These are phyloP conservation scores for Aspidiotus destructor DNA, from an alignment of 2,888 invertebrate species.

Conservation along the genomic window DNA sequence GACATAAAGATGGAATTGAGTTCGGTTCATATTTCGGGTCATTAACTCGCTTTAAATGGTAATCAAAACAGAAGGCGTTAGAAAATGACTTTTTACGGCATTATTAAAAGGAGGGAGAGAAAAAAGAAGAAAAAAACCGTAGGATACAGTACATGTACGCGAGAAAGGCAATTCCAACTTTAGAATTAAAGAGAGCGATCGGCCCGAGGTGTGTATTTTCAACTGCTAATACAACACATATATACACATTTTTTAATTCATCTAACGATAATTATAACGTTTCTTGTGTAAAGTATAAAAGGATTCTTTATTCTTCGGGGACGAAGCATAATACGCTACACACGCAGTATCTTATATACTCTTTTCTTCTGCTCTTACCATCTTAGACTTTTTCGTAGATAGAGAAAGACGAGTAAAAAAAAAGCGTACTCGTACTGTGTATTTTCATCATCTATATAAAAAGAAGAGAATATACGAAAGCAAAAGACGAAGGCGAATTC, in stretches of 20 bases:
- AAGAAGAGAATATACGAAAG: slow-evolving; percentile 22
- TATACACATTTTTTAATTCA: slow-evolving; percentile 30
- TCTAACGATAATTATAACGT: slow-evolving; percentile 32
- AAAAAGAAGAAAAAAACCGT: slow-evolving; percentile 4
- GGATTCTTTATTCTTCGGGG: slow-evolving; percentile 28
- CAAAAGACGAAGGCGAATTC: slow-evolving; percentile 29
- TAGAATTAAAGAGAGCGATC: slow-evolving; percentile 31
- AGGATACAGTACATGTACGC: slow-evolving; percentile 12
- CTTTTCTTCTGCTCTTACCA: slow-evolving; percentile 24
- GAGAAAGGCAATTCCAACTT: slow-evolving; percentile 26
- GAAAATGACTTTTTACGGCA: slow-evolving; percentile 33
- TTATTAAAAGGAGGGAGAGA: slow-evolving; percentile 23
- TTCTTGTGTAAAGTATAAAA: slow-evolving; percentile 33
- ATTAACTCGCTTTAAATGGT: slow-evolving; percentile 33
- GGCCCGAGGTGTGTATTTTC: slow-evolving; percentile 30
- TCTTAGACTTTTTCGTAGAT: slow-evolving; percentile 28
- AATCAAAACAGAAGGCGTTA: slow-evolving; percentile 31
- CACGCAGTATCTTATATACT: slow-evolving; percentile 1
- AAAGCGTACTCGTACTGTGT: not conserved
- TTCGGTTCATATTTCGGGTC: slow-evolving; percentile 33
- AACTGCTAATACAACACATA: slow-evolving; percentile 29
- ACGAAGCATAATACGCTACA: slow-evolving; percentile 11
- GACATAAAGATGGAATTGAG: slow-evolving; percentile 28
- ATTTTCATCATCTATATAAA: slow-evolving; percentile 7
- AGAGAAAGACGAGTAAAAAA: not conserved